Conservation (phyloP, 2,797 vertebrate genomes). For the Heterohyrax brucei region DNA sequence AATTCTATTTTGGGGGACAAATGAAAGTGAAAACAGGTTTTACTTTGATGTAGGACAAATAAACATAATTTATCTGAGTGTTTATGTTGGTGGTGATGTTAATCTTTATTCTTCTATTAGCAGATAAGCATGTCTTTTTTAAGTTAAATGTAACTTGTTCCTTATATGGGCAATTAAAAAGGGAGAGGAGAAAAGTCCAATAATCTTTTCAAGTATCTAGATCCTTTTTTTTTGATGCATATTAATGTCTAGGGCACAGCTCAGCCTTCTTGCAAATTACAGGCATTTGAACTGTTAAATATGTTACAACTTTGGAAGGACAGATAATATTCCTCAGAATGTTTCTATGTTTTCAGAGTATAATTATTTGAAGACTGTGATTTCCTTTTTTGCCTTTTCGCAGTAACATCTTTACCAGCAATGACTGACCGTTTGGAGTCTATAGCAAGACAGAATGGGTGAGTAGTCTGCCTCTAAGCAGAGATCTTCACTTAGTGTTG, state of each 20-base stretch:
- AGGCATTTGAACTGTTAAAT: slow-evolving; percentile 50
- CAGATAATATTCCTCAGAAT: background rate
- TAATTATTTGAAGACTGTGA: slow-evolving; percentile 64
- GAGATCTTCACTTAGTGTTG: slow-evolving; percentile 73
- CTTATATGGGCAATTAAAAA: slow-evolving; percentile 51
- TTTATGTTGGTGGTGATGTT: slow-evolving; percentile 47
- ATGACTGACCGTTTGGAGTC: slow-evolving; percentile 99
- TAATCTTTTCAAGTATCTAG: slow-evolving; percentile 38
- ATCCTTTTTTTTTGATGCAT: slow-evolving; percentile 6
- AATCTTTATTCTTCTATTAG: slow-evolving; percentile 38
- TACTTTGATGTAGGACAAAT: slow-evolving; percentile 7
- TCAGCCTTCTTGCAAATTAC: slow-evolving; percentile 48
- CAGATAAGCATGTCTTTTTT: slow-evolving; percentile 30
- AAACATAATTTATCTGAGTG: background rate
- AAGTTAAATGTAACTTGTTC: slow-evolving; percentile 60
- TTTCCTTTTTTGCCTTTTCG: slow-evolving; percentile 62
- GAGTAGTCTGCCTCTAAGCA: slow-evolving; percentile 81
- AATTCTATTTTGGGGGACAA: background rate
- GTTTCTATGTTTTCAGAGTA: slow-evolving; percentile 45
- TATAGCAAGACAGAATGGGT: slow-evolving; percentile 98
- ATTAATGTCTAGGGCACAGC: background rate
- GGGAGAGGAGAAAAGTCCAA: slow-evolving; percentile 7
- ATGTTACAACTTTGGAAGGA: slow-evolving; percentile 56
- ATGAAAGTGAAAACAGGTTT: slow-evolving; percentile 58
- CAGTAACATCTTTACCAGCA: slow-evolving; percentile 97